phyloP scores from a whole-genome alignment of 2,113 vertebrate genomes.

The Alligator mississippiensis region DNA sequence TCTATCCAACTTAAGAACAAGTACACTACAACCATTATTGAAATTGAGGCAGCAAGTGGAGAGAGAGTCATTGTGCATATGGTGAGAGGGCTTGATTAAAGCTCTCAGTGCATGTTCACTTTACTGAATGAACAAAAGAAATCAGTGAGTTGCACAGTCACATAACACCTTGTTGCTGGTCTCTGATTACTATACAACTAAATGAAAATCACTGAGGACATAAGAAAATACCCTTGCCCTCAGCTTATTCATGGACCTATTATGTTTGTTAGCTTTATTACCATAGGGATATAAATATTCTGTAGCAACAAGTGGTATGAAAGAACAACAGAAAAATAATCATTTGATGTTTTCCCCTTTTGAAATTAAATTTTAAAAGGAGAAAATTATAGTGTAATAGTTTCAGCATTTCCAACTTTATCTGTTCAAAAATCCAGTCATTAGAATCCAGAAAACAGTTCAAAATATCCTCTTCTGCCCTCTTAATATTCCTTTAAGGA shows the following conservation, averaged over 20 bases:
- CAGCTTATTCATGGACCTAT: neutral
- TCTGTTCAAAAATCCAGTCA: neutral
- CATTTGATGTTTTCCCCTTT: neutral
- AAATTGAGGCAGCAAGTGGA: conserved; percentile 59
- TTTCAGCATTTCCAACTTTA: neutral
- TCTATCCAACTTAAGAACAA: conserved; percentile 58
- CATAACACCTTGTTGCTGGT: neutral
- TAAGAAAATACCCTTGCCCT: neutral
- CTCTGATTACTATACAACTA: neutral
- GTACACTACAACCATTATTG: conserved; percentile 70
- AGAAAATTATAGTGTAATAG: neutral
- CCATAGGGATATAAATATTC: neutral
- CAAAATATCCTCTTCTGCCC: too few relatives aligned
- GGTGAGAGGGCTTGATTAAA: conserved; percentile 51
- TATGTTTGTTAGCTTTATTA: neutral
- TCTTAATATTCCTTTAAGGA: too few relatives aligned
- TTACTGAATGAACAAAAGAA: conserved; percentile 38
- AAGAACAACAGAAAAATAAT: neutral
- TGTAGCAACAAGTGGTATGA: neutral
- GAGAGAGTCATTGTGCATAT: conserved; percentile 42
- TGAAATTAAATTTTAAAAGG: neutral
- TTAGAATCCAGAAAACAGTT: too few relatives aligned
- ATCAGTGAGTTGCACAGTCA: neutral
- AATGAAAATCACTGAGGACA: neutral
- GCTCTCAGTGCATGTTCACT: conserved; percentile 49